Evolutionary conservation across 2,113 vertebrate species (phyloP), one percentile per base, ranked within the genome.

Genomic region (Marmota monax): DNA sequence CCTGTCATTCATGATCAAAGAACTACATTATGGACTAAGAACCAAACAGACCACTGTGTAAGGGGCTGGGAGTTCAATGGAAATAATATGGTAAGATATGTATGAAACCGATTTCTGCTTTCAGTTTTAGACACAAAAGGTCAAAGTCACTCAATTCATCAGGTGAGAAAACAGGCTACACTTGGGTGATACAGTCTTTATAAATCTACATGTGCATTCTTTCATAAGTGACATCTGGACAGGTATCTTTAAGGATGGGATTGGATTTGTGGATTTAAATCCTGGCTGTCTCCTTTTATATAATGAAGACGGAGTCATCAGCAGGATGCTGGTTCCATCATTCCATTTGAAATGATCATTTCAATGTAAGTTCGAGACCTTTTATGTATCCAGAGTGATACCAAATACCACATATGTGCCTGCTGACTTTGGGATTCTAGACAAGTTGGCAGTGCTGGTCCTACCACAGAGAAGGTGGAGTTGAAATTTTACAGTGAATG

Each of bases 401-500:
- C 11, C 61, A 63, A 45, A 12, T 42, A 63, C 5, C 9, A 73
- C 14, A 87, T 82, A 53, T 84, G 14, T 80, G 39, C 20, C 51
- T 76, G 20, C 32, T 74, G 63, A 48, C 73, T 94, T 51, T 73
- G 77, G 72, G 83, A 84, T 73, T 69, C 58, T 70, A 93, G 39
- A 29, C 17, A 5, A 32, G 11, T 1, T 37, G 25, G 5, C 37
- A 95, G 25, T 29, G 7, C 53, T 29, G 2, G 34, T 79, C 58
- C 77, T 70, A 65, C 11, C 29, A 82, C 34, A 48, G n/a, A 76
- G 65, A 93, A 8, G 72, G 11, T 63, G 5, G 63, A 87, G 20
- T 20, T 88, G 32, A 92, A 79, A 92, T 73, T 80, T 87, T 51
- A 94, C 27, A 92, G 27, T 79, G 45, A 34, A 34, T 74, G 48